Evolutionary conservation across 2,888 invertebrate species (phyloP).

Genomic region (Malthinus flaveolus): DNA sequence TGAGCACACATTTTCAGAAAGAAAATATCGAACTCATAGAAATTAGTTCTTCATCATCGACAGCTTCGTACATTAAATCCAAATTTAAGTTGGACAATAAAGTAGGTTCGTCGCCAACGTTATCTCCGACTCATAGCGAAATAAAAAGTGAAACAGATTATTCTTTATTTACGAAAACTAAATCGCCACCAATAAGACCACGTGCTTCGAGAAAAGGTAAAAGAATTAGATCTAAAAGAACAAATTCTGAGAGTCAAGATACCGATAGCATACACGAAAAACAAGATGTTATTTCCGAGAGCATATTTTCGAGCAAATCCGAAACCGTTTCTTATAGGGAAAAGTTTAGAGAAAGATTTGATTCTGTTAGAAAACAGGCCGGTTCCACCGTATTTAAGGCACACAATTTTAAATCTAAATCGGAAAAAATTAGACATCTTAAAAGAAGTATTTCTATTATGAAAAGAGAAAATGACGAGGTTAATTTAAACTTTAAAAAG

Average conservation of each 20-base stretch:
- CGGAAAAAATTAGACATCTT: slow-evolving; percentile 23
- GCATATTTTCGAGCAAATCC: slow-evolving; percentile 36
- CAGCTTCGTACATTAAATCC: slow-evolving; percentile 15
- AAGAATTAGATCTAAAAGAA: background rate
- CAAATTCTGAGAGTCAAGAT: slow-evolving; percentile 10
- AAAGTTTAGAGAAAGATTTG: slow-evolving; percentile 50
- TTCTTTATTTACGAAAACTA: background rate
- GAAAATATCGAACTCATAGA: slow-evolving; percentile 38
- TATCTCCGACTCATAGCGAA: slow-evolving; percentile 13
- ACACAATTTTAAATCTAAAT: slow-evolving; percentile 31
- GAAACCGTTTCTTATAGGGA: slow-evolving; percentile 51
- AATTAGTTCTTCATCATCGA: slow-evolving; percentile 28
- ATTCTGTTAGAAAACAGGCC: slow-evolving; percentile 48
- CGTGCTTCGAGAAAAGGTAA: background rate
- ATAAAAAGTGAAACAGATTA: slow-evolving; percentile 3
- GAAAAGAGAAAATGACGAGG: slow-evolving; percentile 39
- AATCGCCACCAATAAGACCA: background rate
- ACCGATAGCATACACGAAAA: background rate
- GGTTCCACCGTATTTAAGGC: slow-evolving; percentile 42
- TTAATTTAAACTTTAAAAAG: slow-evolving; percentile 36
- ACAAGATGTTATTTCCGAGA: slow-evolving; percentile 16
- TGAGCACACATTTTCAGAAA: slow-evolving; percentile 30
- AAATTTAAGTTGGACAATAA: slow-evolving; percentile 20
- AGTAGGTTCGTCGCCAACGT: slow-evolving; percentile 9
- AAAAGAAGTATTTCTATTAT: slow-evolving; percentile 40